Base-by-base conservation (phyloP, 2,797 vertebrate genomes). In the Centroberyx gerrardi region DNA sequence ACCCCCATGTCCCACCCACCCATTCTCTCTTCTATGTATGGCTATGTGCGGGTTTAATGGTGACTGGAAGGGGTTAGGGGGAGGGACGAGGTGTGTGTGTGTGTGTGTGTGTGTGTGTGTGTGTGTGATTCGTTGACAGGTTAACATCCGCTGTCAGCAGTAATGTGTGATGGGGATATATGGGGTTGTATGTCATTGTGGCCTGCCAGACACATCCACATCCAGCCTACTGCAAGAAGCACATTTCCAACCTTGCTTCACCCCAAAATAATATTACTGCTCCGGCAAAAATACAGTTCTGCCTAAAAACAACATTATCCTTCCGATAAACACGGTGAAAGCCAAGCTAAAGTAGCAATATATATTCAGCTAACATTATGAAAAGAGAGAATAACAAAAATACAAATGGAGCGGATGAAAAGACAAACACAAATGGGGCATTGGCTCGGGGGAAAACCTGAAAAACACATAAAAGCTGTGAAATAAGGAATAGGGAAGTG, bases 81-180 rank as follows among this genome's bases (percentile, higher is more conserved):
- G 59, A 80, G 82, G 78, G 79, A 67, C 0, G 2, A 55, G 7
- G 61, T 72, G 22, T 80, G 48, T 77, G 72, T 48, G 40, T 53
- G 59, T 60, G 70, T 62, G 81, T 68, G 76, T 53, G 62, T 59
- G 42, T 56, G 42, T 58, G 9, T 71, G 63, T 48, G 72, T 60
- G 68, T 29, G 53, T 28, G 42, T 64, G 71, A 82, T 80, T 82
- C 31, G 68, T 84, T 90, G 91, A 90, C 91, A 92, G 91, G 85
- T 90, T 87, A 89, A 86, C 80, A 82, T 80, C 87, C 80, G 78
- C 83, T 91, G 90, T 93, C 92, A 90, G 87, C 86, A 86, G 76
- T 88, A 86, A 90, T 88, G 78, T 8, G 53, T 62, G 72, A 83
- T 83, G 76, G 62, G 81, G 85, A 90, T 89, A 71, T 88, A 88